Base-by-base conservation (phyloP, 2,113 vertebrate species). In the Rhinichthys klamathensis region DNA sequence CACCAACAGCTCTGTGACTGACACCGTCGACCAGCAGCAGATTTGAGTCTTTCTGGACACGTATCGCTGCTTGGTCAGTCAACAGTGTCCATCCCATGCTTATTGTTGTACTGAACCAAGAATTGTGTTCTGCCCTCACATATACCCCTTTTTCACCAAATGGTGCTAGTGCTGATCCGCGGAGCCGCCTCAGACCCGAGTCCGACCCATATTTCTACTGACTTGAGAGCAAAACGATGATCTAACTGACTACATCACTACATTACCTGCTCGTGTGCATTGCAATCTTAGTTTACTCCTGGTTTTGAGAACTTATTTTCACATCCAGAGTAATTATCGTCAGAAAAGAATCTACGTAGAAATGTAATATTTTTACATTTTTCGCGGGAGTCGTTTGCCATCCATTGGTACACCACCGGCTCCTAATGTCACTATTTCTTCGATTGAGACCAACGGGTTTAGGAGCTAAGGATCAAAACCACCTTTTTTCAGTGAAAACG, bases 81-180 rank as follows among this genome's bases (percentile, higher is more conserved):
- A 73, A 6, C 69, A 15, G 38, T 73, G 38, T 46, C 38, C 23
- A 73, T 25, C 38, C 12, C 44, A 21, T 46, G 70, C 44, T 73
- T 9, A 41, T 74, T 49, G 13, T 25, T 27, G 5, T 25, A 16
- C 41, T 74, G 12, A 46, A n/a, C 12, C 41, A 70, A 70, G 6
- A 46, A 41, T 49, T 74, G 41, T 49, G 23, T 74, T 74, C n/a
- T n/a, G 21, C 10, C 18, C 21, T 23, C 35, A 41, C 1, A 12
- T n/a, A 25, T n/a, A 25, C 38, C n/a, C 41, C n/a, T 46, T 74
- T 74, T 74, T 41, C 72, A 74, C 41, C n/a, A 46, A 73, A 74
- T 49, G 72, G 72, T 74, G 72, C 72, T 74, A 74, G 41, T 73
- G 70, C 38, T 44, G n/a, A n/a, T n/a, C n/a, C n/a, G n/a, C n/a